A percentile compares a stretch with the other conserved stretches of the same genome.
phyloP scores from a whole-genome alignment of 2,888 invertebrate species.

The Melinopterus prodromus region DNA sequence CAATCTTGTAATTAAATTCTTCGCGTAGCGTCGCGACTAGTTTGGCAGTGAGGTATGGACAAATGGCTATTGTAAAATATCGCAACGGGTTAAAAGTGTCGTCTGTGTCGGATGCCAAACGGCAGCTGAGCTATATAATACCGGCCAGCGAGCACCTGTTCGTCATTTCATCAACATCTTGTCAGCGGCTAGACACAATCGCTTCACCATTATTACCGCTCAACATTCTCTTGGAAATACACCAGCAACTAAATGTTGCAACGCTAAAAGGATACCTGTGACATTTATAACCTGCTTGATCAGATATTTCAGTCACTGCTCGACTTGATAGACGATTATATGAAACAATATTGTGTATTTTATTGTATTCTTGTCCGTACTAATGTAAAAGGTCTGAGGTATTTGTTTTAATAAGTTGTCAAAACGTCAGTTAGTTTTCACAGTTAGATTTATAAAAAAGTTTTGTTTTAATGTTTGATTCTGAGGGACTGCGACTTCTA shows the following conservation, averaged over 20 bases:
- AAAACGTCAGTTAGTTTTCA: no score
- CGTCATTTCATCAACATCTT: conserved; percentile 49
- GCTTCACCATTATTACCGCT: conserved; percentile 36
- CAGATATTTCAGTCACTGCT: background rate
- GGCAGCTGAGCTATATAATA: conserved; percentile 41
- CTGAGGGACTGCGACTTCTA: no score
- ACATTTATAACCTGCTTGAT: background rate
- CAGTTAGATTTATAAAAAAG: no score
- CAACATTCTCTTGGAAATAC: conserved; percentile 16
- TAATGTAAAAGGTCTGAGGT: no score
- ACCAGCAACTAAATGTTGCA: background rate
- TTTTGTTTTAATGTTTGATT: no score
- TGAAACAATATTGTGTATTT: background rate
- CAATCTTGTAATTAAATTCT: conserved; percentile 24
- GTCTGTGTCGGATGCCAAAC: conserved; percentile 44
- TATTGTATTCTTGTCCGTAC: background rate
- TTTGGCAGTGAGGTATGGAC: conserved; percentile 44
- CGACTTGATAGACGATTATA: background rate
- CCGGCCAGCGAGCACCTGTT: conserved; percentile 46
- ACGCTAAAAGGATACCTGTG: background rate
- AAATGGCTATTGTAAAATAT: conserved; percentile 45
- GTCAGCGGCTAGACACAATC: conserved; percentile 44
- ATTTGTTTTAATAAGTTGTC: no score
- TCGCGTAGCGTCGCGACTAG: conserved; percentile 11
- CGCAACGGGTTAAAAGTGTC: conserved; percentile 45